Percentiles rank a stretch among this genome's conserved stretches.
Conservation (phyloP, 2,797 vertebrate species). For the Enteromius viviparus region DNA sequence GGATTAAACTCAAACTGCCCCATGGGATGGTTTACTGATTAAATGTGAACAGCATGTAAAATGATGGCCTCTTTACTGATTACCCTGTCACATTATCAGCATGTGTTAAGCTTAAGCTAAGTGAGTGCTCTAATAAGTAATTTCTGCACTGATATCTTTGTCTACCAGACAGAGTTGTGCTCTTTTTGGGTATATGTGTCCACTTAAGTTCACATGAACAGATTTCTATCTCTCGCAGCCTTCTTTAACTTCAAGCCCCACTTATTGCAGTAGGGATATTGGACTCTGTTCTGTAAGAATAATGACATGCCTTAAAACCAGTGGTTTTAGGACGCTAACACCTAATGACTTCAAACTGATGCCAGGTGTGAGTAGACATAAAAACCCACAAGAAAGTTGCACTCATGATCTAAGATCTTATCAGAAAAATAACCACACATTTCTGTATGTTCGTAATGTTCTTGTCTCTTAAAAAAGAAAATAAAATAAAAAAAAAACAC, state of each 20-base stretch:
- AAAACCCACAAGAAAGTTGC: constrained; percentile 2
- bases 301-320: background rate
- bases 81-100: background rate
- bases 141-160: constrained; percentile 19
- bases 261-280: background rate
- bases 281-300: background rate
- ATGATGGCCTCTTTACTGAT: background rate
- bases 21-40: background rate
- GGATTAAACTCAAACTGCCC: background rate
- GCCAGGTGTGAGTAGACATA: constrained; percentile 23
- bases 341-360: background rate
- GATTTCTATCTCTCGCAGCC: constrained; percentile 51
- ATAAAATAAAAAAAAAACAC: background rate
- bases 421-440: background rate
- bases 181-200: constrained; percentile 51
- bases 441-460: background rate
- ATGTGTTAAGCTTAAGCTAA: background rate
- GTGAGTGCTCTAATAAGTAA: background rate
- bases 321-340: background rate
- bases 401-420: background rate
- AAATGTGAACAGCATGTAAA: background rate
- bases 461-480: background rate
- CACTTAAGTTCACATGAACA: constrained; percentile 48
- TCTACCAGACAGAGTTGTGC: constrained; percentile 17
- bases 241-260: constrained; percentile 16